Evolutionary conservation across 2,888 invertebrate genomes (phyloP).

Genomic region (Athrips mouffetella): DNA sequence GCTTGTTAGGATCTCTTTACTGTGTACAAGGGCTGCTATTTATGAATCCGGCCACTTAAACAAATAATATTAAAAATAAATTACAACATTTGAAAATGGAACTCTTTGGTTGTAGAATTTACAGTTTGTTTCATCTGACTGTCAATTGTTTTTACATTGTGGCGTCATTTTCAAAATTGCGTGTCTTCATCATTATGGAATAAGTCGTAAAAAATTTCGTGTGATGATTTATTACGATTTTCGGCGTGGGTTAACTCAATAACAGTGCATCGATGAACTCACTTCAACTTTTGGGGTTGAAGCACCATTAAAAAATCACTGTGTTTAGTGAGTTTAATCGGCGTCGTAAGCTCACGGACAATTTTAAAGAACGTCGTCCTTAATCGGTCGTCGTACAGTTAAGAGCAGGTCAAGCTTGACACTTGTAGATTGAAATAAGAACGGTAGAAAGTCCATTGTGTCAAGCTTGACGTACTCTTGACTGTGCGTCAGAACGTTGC

Average conservation of each 20-base stretch:
- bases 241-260: constrained; percentile 4
- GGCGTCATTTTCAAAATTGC: constrained; percentile 9
- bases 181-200: not conserved
- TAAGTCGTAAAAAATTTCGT: not conserved
- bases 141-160: constrained; percentile 5
- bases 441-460: too few species aligned
- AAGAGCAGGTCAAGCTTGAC: too few species aligned
- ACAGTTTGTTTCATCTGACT: constrained; percentile 8
- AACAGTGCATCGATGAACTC: constrained; percentile 1
- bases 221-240: not conserved
- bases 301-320: too few species aligned
- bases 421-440: too few species aligned
- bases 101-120: not conserved
- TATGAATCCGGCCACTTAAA: constrained; percentile 9
- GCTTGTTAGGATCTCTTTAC: too few species aligned
- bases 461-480: too few species aligned
- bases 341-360: too few species aligned
- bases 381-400: too few species aligned
- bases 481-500: too few species aligned
- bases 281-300: not conserved
- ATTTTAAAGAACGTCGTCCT: too few species aligned
- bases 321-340: too few species aligned
- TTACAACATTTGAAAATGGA: constrained; percentile 6
- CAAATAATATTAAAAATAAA: constrained; percentile 7
- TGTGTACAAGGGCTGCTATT: constrained; percentile 7